A percentile compares a stretch with the other conserved stretches of the same genome.
These are phyloP conservation scores for Mactromeris polynyma DNA, from an alignment of 2,888 invertebrate genomes.

Conservation along the genomic window DNA sequence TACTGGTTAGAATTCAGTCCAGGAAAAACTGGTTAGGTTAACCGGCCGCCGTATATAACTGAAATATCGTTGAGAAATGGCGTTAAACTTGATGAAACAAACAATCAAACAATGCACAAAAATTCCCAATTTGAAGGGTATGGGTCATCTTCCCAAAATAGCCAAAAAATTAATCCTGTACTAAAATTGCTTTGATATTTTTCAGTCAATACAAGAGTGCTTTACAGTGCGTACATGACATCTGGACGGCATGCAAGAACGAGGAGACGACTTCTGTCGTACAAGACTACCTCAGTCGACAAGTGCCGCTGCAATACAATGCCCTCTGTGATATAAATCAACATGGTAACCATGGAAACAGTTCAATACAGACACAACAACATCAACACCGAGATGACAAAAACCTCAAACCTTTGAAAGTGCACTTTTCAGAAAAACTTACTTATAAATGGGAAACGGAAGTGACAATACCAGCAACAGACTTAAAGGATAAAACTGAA, in stretches of 20 bases:
- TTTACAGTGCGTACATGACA: slow-evolving; percentile 73
- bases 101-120: too few relatives aligned
- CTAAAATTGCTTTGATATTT: slow-evolving; percentile 26
- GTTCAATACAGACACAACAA: background rate
- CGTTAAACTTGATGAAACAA: too few relatives aligned
- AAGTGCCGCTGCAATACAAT: slow-evolving; percentile 73
- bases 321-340: slow-evolving; percentile 70
- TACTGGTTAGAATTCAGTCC: too few relatives aligned
- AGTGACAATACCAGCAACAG: background rate
- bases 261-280: slow-evolving; percentile 62
- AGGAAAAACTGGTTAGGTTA: too few relatives aligned
- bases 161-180: too few relatives aligned
- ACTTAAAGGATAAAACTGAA: background rate
- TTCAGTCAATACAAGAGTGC: slow-evolving; percentile 75
- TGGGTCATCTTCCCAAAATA: too few relatives aligned
- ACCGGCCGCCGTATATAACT: too few relatives aligned
- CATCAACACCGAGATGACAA: background rate
- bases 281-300: slow-evolving; percentile 68
- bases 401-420: background rate
- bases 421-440: background rate
- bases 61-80: too few relatives aligned
- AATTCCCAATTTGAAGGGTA: too few relatives aligned
- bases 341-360: background rate
- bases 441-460: background rate
- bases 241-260: slow-evolving; percentile 69